These are phyloP conservation scores for Bombyx mandarina DNA, from an alignment of 1,140 invertebrate genomes.

Conservation along the genomic window DNA sequence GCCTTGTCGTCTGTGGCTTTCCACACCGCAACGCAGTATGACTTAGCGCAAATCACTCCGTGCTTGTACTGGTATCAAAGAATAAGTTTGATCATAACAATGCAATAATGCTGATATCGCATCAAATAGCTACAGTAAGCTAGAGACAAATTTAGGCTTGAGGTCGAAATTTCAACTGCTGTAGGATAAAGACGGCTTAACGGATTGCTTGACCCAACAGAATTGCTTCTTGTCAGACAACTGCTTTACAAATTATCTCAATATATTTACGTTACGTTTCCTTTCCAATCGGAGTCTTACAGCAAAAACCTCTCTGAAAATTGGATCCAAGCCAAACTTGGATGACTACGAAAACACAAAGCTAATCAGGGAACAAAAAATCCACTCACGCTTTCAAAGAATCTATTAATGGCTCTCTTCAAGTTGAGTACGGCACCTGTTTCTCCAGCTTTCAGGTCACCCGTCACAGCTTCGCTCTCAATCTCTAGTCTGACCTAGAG, in stretches of 20 bases:
- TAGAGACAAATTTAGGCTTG: too few species aligned
- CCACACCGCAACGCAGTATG: slow-evolving; percentile 64
- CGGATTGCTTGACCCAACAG: too few species aligned
- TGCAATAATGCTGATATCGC: background rate
- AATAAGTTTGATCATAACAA: background rate
- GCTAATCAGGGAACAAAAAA: too few species aligned
- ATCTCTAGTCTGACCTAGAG: slow-evolving; percentile 43
- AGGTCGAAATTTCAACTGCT: too few species aligned
- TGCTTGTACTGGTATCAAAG: slow-evolving; percentile 29
- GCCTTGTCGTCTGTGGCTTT: slow-evolving; percentile 33
- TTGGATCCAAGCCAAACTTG: too few species aligned
- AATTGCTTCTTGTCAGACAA: too few species aligned
- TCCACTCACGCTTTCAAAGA: slow-evolving; percentile 42
- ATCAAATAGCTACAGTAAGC: background rate
- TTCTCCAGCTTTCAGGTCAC: slow-evolving; percentile 60
- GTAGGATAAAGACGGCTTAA: too few species aligned
- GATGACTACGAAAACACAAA: too few species aligned
- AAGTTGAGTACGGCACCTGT: slow-evolving; percentile 34
- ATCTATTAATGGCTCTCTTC: slow-evolving; percentile 29
- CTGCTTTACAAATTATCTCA: too few species aligned
- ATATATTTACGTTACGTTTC: too few species aligned
- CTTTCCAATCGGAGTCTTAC: too few species aligned
- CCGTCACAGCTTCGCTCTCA: slow-evolving; percentile 33
- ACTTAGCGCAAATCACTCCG: slow-evolving; percentile 52
- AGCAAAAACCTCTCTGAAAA: too few species aligned